These are phyloP conservation scores for Karalla daura DNA, from an alignment of 2,797 vertebrate genomes.

Conservation along the genomic window DNA sequence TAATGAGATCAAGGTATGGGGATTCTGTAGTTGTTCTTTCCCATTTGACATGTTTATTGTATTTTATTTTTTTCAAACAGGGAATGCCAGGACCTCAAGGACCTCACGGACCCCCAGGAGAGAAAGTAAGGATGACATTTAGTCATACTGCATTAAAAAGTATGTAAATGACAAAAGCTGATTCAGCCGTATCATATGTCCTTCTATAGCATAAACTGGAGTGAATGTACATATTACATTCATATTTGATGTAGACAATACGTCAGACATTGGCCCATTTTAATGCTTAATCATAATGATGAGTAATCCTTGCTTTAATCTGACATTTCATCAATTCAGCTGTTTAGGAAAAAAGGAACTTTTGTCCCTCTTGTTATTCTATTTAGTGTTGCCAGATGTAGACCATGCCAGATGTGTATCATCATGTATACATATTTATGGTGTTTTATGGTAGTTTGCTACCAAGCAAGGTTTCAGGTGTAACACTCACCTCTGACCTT, in stretches of 20 bases:
- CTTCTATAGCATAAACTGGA: background rate
- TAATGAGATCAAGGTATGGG: fast-evolving
- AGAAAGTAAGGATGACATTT: constrained; percentile 84
- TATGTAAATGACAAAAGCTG: background rate
- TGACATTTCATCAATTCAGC: too few relatives aligned
- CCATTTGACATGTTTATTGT: background rate
- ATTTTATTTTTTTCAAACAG: constrained; percentile 63
- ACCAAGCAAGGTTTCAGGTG: background rate
- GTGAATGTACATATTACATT: too few relatives aligned
- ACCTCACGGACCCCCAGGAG: constrained; percentile 88
- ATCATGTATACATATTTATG: background rate
- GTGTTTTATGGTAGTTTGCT: background rate
- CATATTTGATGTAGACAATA: too few relatives aligned
- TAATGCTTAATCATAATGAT: too few relatives aligned
- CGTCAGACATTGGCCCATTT: too few relatives aligned
- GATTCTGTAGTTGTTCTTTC: background rate
- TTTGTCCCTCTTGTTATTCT: too few relatives aligned
- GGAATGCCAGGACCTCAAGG: constrained; percentile 92
- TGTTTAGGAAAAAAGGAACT: too few relatives aligned
- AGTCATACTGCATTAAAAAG: background rate
- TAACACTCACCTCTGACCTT: background rate
- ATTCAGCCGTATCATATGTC: background rate
- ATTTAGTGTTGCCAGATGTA: background rate
- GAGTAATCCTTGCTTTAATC: too few relatives aligned
- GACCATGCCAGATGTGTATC: background rate